These are phyloP conservation scores for Laupala kohalensis DNA, from an alignment of 1,140 invertebrate genomes.

Conservation along the genomic window DNA sequence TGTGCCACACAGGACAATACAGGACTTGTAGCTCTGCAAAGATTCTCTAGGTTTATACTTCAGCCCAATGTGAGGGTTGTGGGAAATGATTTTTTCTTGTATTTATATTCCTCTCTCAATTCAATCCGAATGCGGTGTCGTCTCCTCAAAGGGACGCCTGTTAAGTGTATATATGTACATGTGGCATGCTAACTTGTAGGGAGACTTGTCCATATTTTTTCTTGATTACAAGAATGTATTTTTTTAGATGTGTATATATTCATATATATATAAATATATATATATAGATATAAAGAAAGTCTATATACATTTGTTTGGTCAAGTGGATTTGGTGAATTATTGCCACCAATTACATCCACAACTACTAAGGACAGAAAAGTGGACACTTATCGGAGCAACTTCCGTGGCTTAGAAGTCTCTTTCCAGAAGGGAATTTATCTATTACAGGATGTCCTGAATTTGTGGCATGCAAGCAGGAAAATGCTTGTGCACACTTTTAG, in stretches of 20 bases:
- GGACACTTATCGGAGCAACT: not conserved
- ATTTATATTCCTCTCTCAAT: not conserved
- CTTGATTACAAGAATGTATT: constrained; percentile 15
- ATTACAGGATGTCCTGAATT: not conserved
- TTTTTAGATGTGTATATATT: constrained; percentile 14
- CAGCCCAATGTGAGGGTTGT: not conserved
- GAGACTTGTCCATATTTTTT: constrained; percentile 14
- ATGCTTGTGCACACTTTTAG: not conserved
- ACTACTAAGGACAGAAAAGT: not conserved
- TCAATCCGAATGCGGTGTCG: not conserved
- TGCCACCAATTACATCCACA: not conserved
- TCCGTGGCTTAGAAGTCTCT: not conserved
- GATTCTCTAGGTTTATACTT: not conserved
- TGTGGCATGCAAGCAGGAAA: not conserved
- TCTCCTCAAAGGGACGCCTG: not conserved
- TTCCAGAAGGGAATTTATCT: not conserved
- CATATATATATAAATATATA: constrained; percentile 8
- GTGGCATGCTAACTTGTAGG: constrained; percentile 8
- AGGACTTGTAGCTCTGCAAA: not conserved
- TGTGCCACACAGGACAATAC: not conserved
- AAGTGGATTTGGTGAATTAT: not conserved
- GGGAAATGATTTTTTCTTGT: not conserved
- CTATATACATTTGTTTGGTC: not conserved
- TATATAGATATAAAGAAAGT: constrained; percentile 7
- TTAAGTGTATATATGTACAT: constrained; percentile 12